Base-by-base conservation (phyloP, 1,140 invertebrate genomes). In the Heliothis subflexa region DNA sequence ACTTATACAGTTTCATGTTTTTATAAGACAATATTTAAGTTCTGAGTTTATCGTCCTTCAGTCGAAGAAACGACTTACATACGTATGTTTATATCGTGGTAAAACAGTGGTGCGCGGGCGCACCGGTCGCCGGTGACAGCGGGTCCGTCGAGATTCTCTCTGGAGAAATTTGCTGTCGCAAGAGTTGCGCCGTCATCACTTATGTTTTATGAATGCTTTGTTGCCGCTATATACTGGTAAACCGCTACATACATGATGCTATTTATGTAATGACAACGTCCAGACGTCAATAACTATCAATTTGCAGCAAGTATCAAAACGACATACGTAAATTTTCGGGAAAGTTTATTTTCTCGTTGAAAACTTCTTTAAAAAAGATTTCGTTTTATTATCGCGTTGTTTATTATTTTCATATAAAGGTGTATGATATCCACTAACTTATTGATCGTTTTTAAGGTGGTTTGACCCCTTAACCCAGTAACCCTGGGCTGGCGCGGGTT, bases 191-290 rank as follows among this genome's bases (percentile, higher is more conserved):
- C 62, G 71, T 62, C 73, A 79, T 81, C 52, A 78, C 83, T 88
- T 86, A 90, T 89, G 87, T 89, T 91, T 91, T 88, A 90, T 91
- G 85, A 85, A 89, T 91, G 82, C 75, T 81, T 86, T 84, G 84
- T 84, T 78, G 54, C 80, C 76, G 59, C 57, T 52, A 62, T 52
- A 78, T 78, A 77, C 70, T 78, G 75, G 40, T 40, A 74, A 78
- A 78, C 78, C 61, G 47, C 73, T 85, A 79, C 21, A 78, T 83
- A 78, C 49, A 64, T 70, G 50, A 79, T 59, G 57, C 40, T 40
- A 62, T 78, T 76, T 81, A 80, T 78, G 25, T 76, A 80, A 78
- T 50, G 61, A 74, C 33, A 7, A 59, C 45, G 47, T 70, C 66
- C 16, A 70, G 49, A 21, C 18, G 10, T 50, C 18, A 52, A 21